Percentiles rank a stretch among this genome's conserved stretches.
phyloP scores from a whole-genome alignment of 2,797 vertebrate species.

The Cottoperca gobio region DNA sequence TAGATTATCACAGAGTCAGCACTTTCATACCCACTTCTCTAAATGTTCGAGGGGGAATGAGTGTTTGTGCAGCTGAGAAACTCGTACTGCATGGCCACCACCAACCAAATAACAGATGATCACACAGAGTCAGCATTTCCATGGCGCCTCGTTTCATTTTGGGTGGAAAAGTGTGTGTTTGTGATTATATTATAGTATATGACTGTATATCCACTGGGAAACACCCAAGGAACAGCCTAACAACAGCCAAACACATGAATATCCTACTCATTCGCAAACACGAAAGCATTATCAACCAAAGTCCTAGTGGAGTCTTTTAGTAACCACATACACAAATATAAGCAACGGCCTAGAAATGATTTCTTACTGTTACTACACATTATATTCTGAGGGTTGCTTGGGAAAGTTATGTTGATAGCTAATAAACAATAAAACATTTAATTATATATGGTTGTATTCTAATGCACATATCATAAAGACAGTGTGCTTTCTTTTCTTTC shows the following conservation, averaged over 20 bases:
- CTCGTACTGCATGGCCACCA: background rate
- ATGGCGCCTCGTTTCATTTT: background rate
- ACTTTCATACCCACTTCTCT: background rate
- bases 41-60: background rate
- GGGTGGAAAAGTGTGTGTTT: background rate
- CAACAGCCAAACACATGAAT: background rate
- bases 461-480: background rate
- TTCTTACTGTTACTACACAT: too few species aligned
- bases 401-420: background rate
- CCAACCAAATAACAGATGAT: background rate
- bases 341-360: background rate
- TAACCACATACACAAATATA: background rate
- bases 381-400: background rate
- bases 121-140: background rate
- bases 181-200: background rate
- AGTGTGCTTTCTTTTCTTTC: background rate
- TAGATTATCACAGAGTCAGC: slow-evolving; percentile 1
- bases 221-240: too few species aligned
- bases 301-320: background rate
- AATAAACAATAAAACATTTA: background rate
- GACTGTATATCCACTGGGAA: background rate
- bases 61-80: background rate
- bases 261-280: background rate
- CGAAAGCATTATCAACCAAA: background rate
- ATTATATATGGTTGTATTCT: too few species aligned